Evolutionary conservation across 2,888 invertebrate species (phyloP), one percentile per base, ranked within the genome.

Genomic region (Artemia sinica): DNA sequence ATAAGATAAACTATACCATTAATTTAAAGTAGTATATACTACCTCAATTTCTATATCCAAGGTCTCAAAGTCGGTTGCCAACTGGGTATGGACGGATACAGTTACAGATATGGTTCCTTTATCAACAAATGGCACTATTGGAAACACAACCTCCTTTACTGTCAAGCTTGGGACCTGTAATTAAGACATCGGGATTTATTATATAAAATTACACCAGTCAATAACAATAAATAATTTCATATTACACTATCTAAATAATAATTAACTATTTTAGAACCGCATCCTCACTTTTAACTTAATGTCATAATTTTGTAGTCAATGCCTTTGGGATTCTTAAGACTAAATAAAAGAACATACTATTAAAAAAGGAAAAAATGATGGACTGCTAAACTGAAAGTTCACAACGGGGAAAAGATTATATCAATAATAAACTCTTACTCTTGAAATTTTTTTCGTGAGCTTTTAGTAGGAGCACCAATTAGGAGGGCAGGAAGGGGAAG

Each of bases 61-160:
- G 9, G 74, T 73, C 18, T 73, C 75, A 28, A 74, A 73, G 50
- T 76, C 75, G 50, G 74, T 74, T 51, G 79, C 79, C 71, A 82
- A 77, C 73, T 82, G 81, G n/a, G 81, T 79, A 58, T 78, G 75
- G 1, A 80, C 81, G 14, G 77, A 77, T 41, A 83, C 76, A 2
- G 75, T 77, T 65, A 82, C 77, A 51, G 76, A 77, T 18, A 82
- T 75, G 11, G 78, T 75, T 4, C 82, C 82, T 71, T 76, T 75
- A 50, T 78, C 76, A 58, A 78, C 75, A 1, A 75, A 75, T 13
- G 82, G 79, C n/a, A 80, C 78, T 48, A 83, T 77, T 8, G 83
- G 82, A 72, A 82, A 75, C 72, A 80, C 78, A n/a, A 83, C 77
- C 70, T 78, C 77, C 49, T 77, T 75, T 66, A 72, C 74, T 2